These are phyloP conservation scores for Patella pellucida DNA, from an alignment of 2,888 invertebrate species.

Conservation along the genomic window DNA sequence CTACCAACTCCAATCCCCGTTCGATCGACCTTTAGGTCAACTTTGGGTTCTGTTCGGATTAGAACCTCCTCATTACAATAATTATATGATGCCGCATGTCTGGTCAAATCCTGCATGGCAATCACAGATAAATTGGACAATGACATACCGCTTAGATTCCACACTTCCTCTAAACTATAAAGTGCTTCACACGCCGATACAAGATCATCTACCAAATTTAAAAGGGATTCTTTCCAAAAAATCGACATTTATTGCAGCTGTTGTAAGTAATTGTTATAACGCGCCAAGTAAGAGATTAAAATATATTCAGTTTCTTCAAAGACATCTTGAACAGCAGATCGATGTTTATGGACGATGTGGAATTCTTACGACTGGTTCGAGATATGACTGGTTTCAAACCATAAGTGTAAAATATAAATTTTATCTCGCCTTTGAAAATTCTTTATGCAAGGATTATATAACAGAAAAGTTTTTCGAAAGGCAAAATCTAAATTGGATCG, in stretches of 20 bases:
- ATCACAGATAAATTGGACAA: conserved; percentile 34
- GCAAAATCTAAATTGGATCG: conserved; percentile 21
- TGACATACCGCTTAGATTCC: conserved; percentile 40
- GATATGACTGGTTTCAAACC: conserved; percentile 4
- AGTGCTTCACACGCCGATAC: not conserved
- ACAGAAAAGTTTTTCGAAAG: conserved; percentile 33
- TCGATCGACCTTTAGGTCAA: too few relatives aligned
- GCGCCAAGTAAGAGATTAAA: conserved; percentile 22
- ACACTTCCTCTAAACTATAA: conserved; percentile 32
- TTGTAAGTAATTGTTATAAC: conserved; percentile 24
- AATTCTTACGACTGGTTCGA: not conserved
- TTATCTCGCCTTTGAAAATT: conserved; percentile 38
- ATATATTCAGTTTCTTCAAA: conserved; percentile 22
- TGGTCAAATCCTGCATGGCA: too few relatives aligned
- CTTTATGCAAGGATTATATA: conserved; percentile 33
- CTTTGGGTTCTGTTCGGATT: too few relatives aligned
- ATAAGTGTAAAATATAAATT: conserved; percentile 27
- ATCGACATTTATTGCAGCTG: conserved; percentile 24
- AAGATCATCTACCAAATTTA: not conserved
- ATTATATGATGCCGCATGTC: too few relatives aligned
- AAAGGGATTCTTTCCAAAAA: conserved; percentile 16
- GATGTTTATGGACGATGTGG: conserved; percentile 34
- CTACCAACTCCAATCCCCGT: too few relatives aligned
- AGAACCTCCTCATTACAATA: too few relatives aligned
- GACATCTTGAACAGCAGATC: conserved; percentile 21